Conservation (phyloP, 2,888 invertebrate genomes). For the Ptycholaimellus sp. region DNA sequence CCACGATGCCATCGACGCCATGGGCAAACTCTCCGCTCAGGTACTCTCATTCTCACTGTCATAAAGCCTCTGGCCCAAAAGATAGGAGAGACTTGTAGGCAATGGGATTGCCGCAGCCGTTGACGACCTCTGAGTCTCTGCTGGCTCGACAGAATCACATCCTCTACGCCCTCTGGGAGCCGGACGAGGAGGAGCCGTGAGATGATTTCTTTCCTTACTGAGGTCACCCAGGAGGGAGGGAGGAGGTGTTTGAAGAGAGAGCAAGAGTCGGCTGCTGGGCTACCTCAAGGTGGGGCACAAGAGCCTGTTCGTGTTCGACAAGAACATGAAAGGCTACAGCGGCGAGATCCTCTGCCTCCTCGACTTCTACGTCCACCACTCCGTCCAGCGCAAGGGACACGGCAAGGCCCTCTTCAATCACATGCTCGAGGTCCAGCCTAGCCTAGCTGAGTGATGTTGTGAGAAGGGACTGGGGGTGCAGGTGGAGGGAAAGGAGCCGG, state of each 20-base stretch:
- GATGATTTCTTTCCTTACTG: background rate
- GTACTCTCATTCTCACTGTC: too few relatives aligned
- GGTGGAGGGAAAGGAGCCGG: background rate
- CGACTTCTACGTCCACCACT: slow-evolving; percentile 68
- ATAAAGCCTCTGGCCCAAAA: too few relatives aligned
- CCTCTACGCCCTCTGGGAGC: slow-evolving; percentile 17
- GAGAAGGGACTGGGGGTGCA: background rate
- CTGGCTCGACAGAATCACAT: slow-evolving; percentile 9
- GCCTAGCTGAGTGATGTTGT: slow-evolving; percentile 2
- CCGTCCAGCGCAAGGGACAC: slow-evolving; percentile 56
- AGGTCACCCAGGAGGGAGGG: background rate
- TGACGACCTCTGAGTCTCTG: slow-evolving; percentile 14
- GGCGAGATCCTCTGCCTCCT: slow-evolving; percentile 59
- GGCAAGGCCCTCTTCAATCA: slow-evolving; percentile 60
- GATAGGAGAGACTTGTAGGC: too few relatives aligned
- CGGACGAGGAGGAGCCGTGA: slow-evolving; percentile 11
- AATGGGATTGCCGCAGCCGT: slow-evolving; percentile 11
- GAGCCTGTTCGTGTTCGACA: slow-evolving; percentile 46
- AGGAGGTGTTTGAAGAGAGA: slow-evolving; percentile 9
- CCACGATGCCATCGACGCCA: slow-evolving; percentile 9
- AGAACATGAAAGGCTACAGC: slow-evolving; percentile 16
- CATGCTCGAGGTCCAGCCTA: slow-evolving; percentile 42
- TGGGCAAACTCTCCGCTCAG: slow-evolving; percentile 14
- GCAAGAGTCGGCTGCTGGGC: slow-evolving; percentile 36
- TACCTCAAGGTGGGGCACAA: slow-evolving; percentile 69